Percentiles rank a stretch among this genome's conserved stretches.
Evolutionary conservation across 1,140 invertebrate genomes (phyloP).

Genomic region (Brachionus asplanchnoidis): DNA sequence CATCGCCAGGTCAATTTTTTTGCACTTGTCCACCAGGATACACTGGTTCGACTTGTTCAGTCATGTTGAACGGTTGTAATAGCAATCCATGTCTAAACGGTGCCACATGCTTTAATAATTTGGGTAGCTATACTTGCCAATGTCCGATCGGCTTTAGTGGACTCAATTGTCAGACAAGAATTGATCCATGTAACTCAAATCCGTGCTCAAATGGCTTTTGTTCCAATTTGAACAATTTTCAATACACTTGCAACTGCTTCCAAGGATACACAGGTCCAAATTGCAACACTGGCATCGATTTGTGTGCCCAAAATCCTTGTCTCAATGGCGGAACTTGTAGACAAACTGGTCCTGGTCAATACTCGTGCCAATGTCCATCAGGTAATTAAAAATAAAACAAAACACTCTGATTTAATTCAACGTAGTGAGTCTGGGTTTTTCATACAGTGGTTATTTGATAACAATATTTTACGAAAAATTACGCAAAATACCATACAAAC

Average conservation of each 20-base stretch:
- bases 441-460: no score
- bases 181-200: conserved; percentile 47
- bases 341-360: conserved; percentile 47
- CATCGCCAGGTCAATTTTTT: conserved; percentile 34
- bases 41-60: conserved; percentile 45
- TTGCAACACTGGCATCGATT: neutral
- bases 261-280: conserved; percentile 14
- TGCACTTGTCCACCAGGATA: conserved; percentile 46
- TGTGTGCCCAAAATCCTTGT: conserved; percentile 34
- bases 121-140: conserved; percentile 67
- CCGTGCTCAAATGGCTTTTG: conserved; percentile 43
- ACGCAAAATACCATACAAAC: no score
- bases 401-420: no score
- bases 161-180: conserved; percentile 47
- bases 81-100: conserved; percentile 45
- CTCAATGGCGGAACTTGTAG: conserved; percentile 42
- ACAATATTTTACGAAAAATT: no score
- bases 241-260: conserved; percentile 24
- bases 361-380: conserved; percentile 41
- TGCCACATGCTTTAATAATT: conserved; percentile 42
- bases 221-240: neutral
- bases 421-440: no score
- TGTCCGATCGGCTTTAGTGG: conserved; percentile 46
- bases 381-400: no score
- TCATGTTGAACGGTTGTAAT: conserved; percentile 42